These are phyloP conservation scores for Phalacrocorax aristotelis DNA, from an alignment of 2,113 vertebrate genomes.

Conservation along the genomic window DNA sequence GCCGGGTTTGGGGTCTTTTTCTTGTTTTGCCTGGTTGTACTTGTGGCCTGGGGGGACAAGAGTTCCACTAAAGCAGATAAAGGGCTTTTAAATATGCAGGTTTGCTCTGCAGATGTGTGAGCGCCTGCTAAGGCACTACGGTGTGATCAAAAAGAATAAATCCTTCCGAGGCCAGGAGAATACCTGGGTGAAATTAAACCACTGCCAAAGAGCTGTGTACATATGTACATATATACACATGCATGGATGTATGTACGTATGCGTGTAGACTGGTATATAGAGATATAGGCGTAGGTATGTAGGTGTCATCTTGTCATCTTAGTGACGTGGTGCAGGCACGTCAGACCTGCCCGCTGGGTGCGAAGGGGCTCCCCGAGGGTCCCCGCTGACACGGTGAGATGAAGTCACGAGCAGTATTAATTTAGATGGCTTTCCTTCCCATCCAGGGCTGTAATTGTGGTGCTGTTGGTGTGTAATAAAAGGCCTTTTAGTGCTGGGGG, in stretches of 20 bases:
- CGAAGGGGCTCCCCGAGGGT: not conserved
- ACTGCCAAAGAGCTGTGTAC: not conserved
- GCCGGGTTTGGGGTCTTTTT: not conserved
- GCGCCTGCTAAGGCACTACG: not conserved
- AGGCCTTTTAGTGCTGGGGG: conserved; percentile 54
- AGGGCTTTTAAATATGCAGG: not conserved
- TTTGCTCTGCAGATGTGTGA: not conserved
- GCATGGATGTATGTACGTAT: not conserved
- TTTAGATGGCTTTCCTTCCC: conserved; percentile 52
- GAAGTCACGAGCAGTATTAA: conserved; percentile 46
- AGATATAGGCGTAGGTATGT: fast-evolving
- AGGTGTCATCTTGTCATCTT: not conserved
- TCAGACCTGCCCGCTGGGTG: not conserved
- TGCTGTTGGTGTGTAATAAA: conserved; percentile 62
- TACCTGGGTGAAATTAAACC: not conserved
- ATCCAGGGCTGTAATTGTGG: conserved; percentile 43
- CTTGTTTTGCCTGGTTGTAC: not conserved
- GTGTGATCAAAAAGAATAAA: not conserved
- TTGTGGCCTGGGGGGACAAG: not conserved
- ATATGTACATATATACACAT: not conserved
- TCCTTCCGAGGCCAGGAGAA: not conserved
- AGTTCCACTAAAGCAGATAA: not conserved
- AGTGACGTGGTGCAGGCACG: not conserved
- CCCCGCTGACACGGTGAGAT: not conserved
- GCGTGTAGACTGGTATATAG: fast-evolving